Evolutionary conservation across 2,797 vertebrate genomes (phyloP).

Genomic region (Microctenopoma steveboyesi): DNA sequence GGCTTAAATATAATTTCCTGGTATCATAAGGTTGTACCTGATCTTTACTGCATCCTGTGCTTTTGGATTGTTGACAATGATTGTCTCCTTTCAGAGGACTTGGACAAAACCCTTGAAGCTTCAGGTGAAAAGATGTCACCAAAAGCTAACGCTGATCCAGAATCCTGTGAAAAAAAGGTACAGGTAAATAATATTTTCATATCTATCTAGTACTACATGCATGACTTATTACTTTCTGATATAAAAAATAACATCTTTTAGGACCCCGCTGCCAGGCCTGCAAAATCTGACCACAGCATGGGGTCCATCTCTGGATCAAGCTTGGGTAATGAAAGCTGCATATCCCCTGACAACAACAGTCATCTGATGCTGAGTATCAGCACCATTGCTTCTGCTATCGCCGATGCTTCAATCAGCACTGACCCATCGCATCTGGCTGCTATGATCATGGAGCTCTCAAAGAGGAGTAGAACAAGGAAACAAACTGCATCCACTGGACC

Average conservation of each 20-base stretch:
- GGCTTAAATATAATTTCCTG: not conserved
- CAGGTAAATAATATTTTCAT: not conserved
- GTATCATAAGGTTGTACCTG: not conserved
- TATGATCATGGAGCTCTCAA: slow-evolving; percentile 92
- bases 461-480: slow-evolving; percentile 73
- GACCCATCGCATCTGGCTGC: slow-evolving; percentile 92
- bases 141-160: slow-evolving; percentile 47
- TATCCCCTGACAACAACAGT: slow-evolving; percentile 60
- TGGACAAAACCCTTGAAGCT: slow-evolving; percentile 80
- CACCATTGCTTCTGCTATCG: slow-evolving; percentile 93
- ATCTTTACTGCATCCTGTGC: not conserved
- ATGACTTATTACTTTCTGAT: not conserved
- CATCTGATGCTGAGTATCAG: slow-evolving; percentile 89
- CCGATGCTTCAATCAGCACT: slow-evolving; percentile 90
- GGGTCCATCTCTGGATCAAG: slow-evolving; percentile 30
- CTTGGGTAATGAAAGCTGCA: slow-evolving; percentile 41
- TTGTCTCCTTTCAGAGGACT: slow-evolving; percentile 74
- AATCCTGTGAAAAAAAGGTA: slow-evolving; percentile 54
- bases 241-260: slow-evolving; percentile 26
- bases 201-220: not conserved
- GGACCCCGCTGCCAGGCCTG: slow-evolving; percentile 14
- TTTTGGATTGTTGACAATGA: not conserved
- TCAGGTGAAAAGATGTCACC: slow-evolving; percentile 50
- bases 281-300: slow-evolving; percentile 22
- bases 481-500: slow-evolving; percentile 18